A percentile compares a stretch with the other conserved stretches of the same genome.
Evolutionary conservation across 2,888 invertebrate genomes (phyloP).

Genomic region (Holacanthella duospinosa): DNA sequence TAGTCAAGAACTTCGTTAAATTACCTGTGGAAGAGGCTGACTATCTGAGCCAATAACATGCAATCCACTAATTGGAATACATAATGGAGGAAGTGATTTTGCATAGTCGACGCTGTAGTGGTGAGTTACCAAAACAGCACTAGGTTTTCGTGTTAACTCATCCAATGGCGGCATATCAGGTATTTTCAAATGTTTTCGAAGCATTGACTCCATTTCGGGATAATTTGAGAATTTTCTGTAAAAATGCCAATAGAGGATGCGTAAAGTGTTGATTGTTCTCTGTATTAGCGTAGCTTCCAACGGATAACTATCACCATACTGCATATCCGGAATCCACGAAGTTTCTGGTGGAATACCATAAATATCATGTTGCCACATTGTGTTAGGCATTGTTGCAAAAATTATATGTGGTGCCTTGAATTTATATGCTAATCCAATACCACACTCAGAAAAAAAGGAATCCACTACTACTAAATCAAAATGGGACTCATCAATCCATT

Average conservation of each 20-base stretch:
- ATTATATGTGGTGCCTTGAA: slow-evolving; percentile 17
- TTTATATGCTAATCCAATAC: slow-evolving; percentile 17
- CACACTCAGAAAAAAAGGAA: too few relatives aligned
- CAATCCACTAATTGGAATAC: not conserved
- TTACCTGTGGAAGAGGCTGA: too few relatives aligned
- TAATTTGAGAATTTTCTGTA: not conserved
- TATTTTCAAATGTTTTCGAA: not conserved
- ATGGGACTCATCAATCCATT: too few relatives aligned
- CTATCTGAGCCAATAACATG: too few relatives aligned
- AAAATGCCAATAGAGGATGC: not conserved
- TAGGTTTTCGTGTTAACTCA: not conserved
- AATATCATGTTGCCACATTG: not conserved
- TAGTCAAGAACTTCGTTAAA: too few relatives aligned
- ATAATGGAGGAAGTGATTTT: not conserved
- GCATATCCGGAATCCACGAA: not conserved
- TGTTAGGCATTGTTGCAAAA: not conserved
- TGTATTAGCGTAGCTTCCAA: not conserved
- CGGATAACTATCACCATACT: too few relatives aligned
- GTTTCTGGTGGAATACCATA: not conserved
- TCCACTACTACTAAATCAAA: too few relatives aligned
- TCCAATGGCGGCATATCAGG: not conserved
- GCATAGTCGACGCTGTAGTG: not conserved
- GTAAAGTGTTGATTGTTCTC: not conserved
- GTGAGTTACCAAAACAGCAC: not conserved
- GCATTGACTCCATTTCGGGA: not conserved